Percentiles rank a stretch among this genome's conserved stretches.
Conservation (phyloP, 2,888 invertebrate genomes). For the Antheraea assamensis region DNA sequence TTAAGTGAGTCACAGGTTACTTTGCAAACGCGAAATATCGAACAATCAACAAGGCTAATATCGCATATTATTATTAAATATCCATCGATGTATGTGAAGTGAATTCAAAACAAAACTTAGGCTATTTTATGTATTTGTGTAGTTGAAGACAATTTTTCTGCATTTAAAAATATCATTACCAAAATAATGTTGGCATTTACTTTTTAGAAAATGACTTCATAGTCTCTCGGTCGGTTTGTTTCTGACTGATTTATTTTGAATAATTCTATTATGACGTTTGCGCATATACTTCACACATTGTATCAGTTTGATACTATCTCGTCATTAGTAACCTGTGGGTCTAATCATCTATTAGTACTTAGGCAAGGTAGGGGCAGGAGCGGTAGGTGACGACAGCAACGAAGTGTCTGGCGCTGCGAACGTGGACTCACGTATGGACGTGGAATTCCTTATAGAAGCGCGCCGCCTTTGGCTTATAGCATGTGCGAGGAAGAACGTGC, state of each 20-base stretch:
- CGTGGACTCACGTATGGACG: conserved; percentile 57
- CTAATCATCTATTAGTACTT: conserved; percentile 58
- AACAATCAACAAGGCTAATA: too few species aligned
- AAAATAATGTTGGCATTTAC: too few species aligned
- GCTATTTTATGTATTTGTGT: too few species aligned
- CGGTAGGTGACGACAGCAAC: conserved; percentile 61
- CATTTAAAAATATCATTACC: too few species aligned
- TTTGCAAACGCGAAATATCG: too few species aligned
- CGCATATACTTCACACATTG: neutral
- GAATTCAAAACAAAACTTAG: too few species aligned
- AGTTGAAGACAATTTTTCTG: too few species aligned
- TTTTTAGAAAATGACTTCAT: too few species aligned
- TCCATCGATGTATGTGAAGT: too few species aligned
- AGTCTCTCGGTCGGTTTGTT: too few species aligned
- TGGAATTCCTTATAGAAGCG: conserved; percentile 73
- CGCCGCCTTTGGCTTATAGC: conserved; percentile 73
- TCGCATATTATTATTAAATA: too few species aligned
- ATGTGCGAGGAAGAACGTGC: conserved; percentile 79
- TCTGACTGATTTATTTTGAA: neutral
- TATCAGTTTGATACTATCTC: neutral
- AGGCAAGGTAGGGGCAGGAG: conserved; percentile 68
- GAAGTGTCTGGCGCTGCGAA: conserved; percentile 70
- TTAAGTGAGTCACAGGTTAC: too few species aligned
- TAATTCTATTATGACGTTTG: neutral
- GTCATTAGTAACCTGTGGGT: neutral